Conservation (phyloP, 2,888 invertebrate genomes). For the Oscheius sp. region DNA sequence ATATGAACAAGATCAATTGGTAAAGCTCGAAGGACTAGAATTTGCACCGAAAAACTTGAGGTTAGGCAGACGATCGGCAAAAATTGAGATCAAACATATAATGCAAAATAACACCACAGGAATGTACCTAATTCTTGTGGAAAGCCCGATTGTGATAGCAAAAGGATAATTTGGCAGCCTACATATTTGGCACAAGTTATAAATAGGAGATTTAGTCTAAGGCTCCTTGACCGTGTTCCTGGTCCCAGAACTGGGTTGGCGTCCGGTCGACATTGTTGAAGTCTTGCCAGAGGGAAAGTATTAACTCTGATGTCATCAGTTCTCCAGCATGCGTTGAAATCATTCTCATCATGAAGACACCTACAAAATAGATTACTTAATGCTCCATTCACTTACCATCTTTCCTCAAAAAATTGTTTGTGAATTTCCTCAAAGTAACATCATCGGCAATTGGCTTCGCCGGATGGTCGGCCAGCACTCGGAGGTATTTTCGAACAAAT, state of each 20-base stretch:
- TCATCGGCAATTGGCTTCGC: conserved; percentile 69
- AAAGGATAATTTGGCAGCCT: conserved; percentile 26
- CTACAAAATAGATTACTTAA: conserved; percentile 38
- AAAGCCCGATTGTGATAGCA: conserved; percentile 28
- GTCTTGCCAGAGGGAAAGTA: conserved; percentile 70
- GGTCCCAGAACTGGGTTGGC: conserved; percentile 69
- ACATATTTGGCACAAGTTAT: conserved; percentile 18
- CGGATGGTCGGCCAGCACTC: conserved; percentile 70
- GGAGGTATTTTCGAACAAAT: conserved; percentile 70
- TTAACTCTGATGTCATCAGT: conserved; percentile 69
- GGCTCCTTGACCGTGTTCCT: conserved; percentile 60
- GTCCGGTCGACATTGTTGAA: conserved; percentile 70
- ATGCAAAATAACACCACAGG: conserved; percentile 12
- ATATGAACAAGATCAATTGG: conserved; percentile 18
- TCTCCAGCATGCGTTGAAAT: conserved; percentile 71
- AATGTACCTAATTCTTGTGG: conserved; percentile 26
- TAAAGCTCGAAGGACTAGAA: conserved; percentile 23
- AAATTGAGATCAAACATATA: conserved; percentile 21
- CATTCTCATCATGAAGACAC: conserved; percentile 71
- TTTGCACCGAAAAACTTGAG: conserved; percentile 21
- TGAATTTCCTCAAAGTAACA: conserved; percentile 68
- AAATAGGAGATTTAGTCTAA: conserved; percentile 37
- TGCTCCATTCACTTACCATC: conserved; percentile 33
- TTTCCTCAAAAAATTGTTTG: conserved; percentile 70
- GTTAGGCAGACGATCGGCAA: conserved; percentile 2